phyloP scores from a whole-genome alignment of 2,113 vertebrate genomes.

The Mobula birostris region DNA sequence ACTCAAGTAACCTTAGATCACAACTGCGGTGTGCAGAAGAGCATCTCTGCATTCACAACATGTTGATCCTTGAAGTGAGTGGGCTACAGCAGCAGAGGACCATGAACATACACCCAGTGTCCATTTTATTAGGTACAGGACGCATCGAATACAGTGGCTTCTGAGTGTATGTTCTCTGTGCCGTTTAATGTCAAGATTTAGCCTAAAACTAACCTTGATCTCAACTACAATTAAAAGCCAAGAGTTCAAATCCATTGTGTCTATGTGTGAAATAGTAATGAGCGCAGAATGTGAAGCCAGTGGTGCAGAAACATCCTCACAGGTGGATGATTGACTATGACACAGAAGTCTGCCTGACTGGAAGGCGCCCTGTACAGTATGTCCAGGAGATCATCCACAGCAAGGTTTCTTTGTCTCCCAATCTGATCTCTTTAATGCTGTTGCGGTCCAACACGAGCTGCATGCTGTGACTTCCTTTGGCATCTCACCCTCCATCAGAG shows the following conservation, averaged over 20 bases:
- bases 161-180: no score
- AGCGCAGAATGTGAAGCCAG: not conserved
- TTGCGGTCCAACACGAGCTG: not conserved
- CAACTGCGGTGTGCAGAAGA: no score
- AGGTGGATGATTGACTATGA: not conserved
- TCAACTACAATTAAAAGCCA: not conserved
- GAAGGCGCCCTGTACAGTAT: not conserved
- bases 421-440: not conserved
- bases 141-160: no score
- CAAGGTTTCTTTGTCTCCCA: not conserved
- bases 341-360: not conserved
- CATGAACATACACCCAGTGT: no score
- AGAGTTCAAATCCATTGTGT: not conserved
- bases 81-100: no score
- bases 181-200: no score
- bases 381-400: not conserved
- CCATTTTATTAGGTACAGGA: no score
- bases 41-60: no score
- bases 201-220: not conserved
- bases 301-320: not conserved
- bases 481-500: not conserved
- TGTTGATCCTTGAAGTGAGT: no score
- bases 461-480: not conserved
- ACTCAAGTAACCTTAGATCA: no score
- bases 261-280: not conserved